Conservation (phyloP, 2,888 invertebrate species). For the Acanthopleura granulata region DNA sequence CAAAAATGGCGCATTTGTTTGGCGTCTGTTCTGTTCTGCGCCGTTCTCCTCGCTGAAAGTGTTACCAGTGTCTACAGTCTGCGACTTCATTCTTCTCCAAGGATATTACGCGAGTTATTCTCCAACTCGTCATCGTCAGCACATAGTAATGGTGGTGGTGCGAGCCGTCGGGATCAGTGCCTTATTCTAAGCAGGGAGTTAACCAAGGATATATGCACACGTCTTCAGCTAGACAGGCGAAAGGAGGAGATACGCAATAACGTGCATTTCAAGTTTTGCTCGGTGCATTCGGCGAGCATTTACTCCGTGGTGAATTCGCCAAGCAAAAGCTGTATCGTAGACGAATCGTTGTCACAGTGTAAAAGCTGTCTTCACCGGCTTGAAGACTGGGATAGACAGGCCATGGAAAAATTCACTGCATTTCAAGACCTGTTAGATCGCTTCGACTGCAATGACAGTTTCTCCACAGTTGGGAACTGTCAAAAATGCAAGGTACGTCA, state of each 20-base stretch:
- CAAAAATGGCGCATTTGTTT: conserved; percentile 5
- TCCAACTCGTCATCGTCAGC: not conserved
- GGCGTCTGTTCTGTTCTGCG: not conserved
- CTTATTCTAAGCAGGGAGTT: conserved; percentile 1
- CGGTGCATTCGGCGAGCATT: conserved; percentile 1
- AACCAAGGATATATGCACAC: not conserved
- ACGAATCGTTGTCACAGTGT: not conserved
- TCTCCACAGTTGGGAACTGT: not conserved
- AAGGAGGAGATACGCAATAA: conserved; percentile 8
- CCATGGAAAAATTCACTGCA: not conserved
- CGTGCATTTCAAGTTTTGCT: not conserved
- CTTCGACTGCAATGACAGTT: conserved; percentile 1
- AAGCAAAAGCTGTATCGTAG: not conserved
- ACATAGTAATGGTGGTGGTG: not conserved
- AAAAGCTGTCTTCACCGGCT: not conserved
- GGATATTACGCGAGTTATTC: not conserved
- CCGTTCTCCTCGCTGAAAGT: not conserved
- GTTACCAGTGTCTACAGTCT: not conserved
- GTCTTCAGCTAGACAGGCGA: not conserved
- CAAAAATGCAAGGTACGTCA: conserved; percentile 4
- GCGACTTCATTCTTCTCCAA: not conserved
- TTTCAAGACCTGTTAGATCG: conserved; percentile 1
- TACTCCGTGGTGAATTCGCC: not conserved
- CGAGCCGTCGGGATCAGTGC: not conserved
- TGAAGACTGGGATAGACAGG: conserved; percentile 5